Conservation (phyloP, 2,797 vertebrate genomes). For the Scolopax rusticola region DNA sequence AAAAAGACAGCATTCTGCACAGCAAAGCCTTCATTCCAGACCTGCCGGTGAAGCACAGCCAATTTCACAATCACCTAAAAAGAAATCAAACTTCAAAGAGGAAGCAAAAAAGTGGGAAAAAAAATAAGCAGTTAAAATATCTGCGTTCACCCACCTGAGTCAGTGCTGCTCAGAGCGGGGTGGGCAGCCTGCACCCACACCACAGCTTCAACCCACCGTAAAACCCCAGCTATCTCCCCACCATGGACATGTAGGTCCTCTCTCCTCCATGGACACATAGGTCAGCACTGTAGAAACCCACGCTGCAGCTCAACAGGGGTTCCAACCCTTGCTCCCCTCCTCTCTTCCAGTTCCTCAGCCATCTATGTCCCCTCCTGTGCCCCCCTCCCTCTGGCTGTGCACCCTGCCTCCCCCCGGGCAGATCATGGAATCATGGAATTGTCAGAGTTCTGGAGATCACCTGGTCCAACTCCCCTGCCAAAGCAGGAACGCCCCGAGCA, state of each 20-base stretch:
- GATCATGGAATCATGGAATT: too few species aligned
- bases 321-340: neutral
- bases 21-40: neutral
- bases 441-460: too few species aligned
- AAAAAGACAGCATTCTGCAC: neutral
- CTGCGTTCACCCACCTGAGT: neutral
- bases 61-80: neutral
- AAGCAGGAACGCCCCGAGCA: too few species aligned
- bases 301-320: fast-evolving
- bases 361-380: fast-evolving
- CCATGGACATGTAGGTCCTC: neutral
- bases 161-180: neutral
- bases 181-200: neutral
- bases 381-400: neutral
- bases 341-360: neutral
- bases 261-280: neutral
- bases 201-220: neutral
- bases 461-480: too few species aligned
- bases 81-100: neutral
- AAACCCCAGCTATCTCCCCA: neutral
- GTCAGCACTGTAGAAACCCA: neutral
- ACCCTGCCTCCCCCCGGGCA: neutral
- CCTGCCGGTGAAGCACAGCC: neutral
- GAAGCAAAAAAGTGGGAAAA: neutral
- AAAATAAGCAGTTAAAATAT: neutral